Evolutionary conservation across 2,113 vertebrate species (phyloP), one percentile per base, ranked within the genome.

Genomic region (Cyanoderma ruficeps): DNA sequence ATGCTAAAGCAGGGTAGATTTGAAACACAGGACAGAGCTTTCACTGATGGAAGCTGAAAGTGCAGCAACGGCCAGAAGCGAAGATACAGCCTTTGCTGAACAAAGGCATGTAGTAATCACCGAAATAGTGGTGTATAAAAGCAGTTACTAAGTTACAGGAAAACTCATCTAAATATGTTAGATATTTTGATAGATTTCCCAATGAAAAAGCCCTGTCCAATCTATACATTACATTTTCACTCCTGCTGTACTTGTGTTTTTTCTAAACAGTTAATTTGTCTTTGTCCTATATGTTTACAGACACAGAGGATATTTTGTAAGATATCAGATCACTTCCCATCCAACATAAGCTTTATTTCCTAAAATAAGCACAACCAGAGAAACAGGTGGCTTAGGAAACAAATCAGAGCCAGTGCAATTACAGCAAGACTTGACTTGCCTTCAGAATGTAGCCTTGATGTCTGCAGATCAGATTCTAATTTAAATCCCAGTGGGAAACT

Each of bases 391-490:
- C 78, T 89, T 55, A 80, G 42, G 50, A 94, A 96, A 93, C 44
- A 96, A 87, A 96, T 44, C 35, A 13, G 46, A 77, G 63, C 42
- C 46, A 80, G 20, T 47, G 39, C 57, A 90, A 83, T 86, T 84
- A 64, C 35, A 81, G 17, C 68, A 91, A 89, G 88, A 44, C 52
- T 71, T 59, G 60, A 81, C 88, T 92, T 93, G 84, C 87, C 77
- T 89, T 64, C 79, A 55, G 33, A 95, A 59, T 59, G 27, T 17
- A 59, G 87, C 71, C 31, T 76, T 52, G 78, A 70, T 83, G 52
- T 77, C 82, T 94, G n/a, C 59, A 91, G 93, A 93, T 83, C 39
- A 90, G 47, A 92, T 82, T 90, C 52, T 86, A 92, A 93, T 81
- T 95, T 69, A 57, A 90, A 86, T 33, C 77, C 37, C 80, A 67